phyloP scores from a whole-genome alignment of 37 sponge, comb jelly and placozoan genomes.

The Chondrosia reniformis region DNA sequence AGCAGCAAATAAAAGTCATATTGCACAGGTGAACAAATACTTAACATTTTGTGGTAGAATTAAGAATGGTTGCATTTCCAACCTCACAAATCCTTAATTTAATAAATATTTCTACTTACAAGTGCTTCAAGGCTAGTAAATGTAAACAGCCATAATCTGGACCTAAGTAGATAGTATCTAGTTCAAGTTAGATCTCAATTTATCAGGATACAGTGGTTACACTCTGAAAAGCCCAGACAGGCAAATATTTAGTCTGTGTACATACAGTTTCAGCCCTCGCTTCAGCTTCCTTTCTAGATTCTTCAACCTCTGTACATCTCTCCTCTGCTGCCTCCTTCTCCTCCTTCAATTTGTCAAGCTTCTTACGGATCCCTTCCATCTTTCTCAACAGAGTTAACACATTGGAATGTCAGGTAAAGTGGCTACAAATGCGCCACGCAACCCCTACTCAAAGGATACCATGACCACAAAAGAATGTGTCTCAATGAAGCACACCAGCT shows the following conservation, averaged over 20 bases:
- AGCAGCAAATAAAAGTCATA: too few species aligned
- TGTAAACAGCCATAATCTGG: too few species aligned
- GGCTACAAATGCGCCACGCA: neutral
- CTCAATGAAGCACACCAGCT: too few species aligned
- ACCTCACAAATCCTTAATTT: too few species aligned
- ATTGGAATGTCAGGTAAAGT: neutral
- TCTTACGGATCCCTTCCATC: conserved; percentile 63
- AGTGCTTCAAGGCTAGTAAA: too few species aligned
- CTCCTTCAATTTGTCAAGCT: conserved; percentile 47
- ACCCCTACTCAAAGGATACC: too few species aligned
- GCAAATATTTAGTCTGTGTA: neutral
- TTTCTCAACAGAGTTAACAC: too few species aligned
- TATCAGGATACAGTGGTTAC: neutral
- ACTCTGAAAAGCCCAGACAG: neutral
- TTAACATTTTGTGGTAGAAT: too few species aligned
- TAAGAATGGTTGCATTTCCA: too few species aligned
- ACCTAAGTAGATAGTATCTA: neutral
- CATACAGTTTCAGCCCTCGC: conserved; percentile 53
- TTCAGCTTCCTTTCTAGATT: conserved; percentile 46
- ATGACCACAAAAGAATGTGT: too few species aligned
- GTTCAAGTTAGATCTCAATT: neutral
- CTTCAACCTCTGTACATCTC: conserved; percentile 23
- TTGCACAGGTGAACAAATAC: too few species aligned
- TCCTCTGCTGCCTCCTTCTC: conserved; percentile 56
- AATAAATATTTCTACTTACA: too few species aligned